A percentile compares a stretch with the other conserved stretches of the same genome.
These are phyloP conservation scores for Chrysomela aeneicollis DNA, from an alignment of 2,888 invertebrate genomes.

Conservation along the genomic window DNA sequence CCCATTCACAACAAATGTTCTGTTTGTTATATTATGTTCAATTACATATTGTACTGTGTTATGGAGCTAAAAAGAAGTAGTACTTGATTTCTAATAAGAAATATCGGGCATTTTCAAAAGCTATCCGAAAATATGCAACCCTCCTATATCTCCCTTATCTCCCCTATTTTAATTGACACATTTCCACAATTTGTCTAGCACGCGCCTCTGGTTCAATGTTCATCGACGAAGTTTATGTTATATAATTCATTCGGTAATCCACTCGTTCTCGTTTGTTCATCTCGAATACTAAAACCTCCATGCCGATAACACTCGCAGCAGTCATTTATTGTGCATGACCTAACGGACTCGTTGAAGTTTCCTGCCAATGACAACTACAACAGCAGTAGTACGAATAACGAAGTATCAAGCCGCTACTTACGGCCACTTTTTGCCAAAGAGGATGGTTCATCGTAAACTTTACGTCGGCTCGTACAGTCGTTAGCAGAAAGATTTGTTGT, in stretches of 20 bases:
- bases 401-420: not conserved
- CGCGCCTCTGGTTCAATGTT: not conserved
- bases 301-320: not conserved
- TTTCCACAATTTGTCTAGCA: too few species aligned
- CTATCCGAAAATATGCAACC: too few species aligned
- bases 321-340: conserved; percentile 2
- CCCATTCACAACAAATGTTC: too few species aligned
- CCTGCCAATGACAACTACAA: conserved; percentile 1
- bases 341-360: not conserved
- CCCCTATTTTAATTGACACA: too few species aligned
- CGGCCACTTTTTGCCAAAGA: not conserved
- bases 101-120: too few species aligned
- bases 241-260: not conserved
- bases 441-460: conserved; percentile 1
- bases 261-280: not conserved
- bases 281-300: not conserved
- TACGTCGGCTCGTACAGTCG: not conserved
- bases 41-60: too few species aligned
- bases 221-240: not conserved
- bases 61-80: too few species aligned
- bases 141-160: too few species aligned
- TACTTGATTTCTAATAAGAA: too few species aligned
- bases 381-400: conserved; percentile 2
- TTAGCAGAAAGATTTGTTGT: not conserved
- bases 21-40: too few species aligned